Base-by-base conservation (phyloP, 2,797 vertebrate species). In the Pipistrellus kuhlii region DNA sequence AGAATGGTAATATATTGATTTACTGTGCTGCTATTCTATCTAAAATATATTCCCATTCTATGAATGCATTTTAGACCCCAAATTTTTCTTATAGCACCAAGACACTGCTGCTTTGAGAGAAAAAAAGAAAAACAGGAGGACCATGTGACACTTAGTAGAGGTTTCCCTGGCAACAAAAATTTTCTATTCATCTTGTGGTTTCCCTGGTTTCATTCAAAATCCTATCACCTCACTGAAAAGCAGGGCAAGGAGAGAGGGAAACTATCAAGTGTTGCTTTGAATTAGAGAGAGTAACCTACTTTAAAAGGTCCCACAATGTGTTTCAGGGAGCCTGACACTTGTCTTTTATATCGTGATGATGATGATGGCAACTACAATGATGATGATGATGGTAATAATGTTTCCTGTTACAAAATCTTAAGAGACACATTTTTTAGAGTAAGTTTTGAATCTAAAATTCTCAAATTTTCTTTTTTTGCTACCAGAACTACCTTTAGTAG, bases 91-190 rank as follows among this genome's bases (percentile, higher is more conserved):
- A 55, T 30, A 81, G 44, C 15, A 62, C 86, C 41, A 93, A 96
- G 78, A 85, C 88, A 20, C 14, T 53, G 27, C 11, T 72, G 3
- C 71, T 55, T 55, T 15, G 46, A 94, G 89, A 6, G 4, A 51
- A 51, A 48, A 48, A 86, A 83, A 95, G 72, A 95, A 88, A 73
- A 95, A 41, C 69, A 88, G 95, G 78, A 83, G 90, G 86, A 93
- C 90, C 82, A 96, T 90, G 96, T 84, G 93, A 93, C 81, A 96
- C 53, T 92, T 95, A 94, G 44, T 78, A 96, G 73, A 96, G 72
- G 88, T 98, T 98, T 97, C 97, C 94, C 27, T 95, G 94, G 96
- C 80, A 98, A 98, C 96, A 93, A 92, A 95, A 95, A 85, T 94
- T 97, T 93, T 91, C 75, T 13, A 53, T 57, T 87, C 46, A 90